phyloP scores from a whole-genome alignment of 2,797 vertebrate genomes.

The Danio tinwini region DNA sequence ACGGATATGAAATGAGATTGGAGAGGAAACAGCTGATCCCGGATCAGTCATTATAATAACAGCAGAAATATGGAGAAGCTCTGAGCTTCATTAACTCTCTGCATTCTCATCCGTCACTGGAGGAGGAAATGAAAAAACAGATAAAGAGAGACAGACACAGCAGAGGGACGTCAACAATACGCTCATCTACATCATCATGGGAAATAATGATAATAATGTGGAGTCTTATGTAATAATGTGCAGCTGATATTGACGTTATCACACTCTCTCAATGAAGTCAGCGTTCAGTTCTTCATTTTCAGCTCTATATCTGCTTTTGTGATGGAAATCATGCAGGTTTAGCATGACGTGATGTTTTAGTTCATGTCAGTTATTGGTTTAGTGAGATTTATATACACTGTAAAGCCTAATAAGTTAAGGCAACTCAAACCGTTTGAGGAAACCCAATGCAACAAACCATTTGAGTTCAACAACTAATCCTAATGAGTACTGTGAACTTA shows the following conservation, averaged over 20 bases:
- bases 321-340: not conserved
- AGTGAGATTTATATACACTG: conserved; percentile 2
- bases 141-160: not conserved
- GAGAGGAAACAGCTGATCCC: not conserved
- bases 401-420: too few species aligned
- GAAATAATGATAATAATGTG: not conserved
- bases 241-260: conserved; percentile 45
- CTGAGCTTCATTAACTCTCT: not conserved
- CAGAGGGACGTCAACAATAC: not conserved
- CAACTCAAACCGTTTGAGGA: too few species aligned
- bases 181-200: not conserved
- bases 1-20: too few species aligned
- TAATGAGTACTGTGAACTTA: too few species aligned
- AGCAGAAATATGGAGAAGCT: not conserved
- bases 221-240: conserved; percentile 5
- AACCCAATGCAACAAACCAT: too few species aligned
- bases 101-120: not conserved
- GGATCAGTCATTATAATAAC: not conserved
- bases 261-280: not conserved
- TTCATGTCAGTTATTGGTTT: not conserved
- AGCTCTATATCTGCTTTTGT: conserved; percentile 9
- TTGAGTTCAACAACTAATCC: too few species aligned
- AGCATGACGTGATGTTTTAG: not conserved
- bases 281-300: not conserved
- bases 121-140: conserved; percentile 16